Percentiles rank a stretch among this genome's conserved stretches.
These are phyloP conservation scores for Emys orbicularis DNA, from an alignment of 2,797 vertebrate species.

Conservation along the genomic window DNA sequence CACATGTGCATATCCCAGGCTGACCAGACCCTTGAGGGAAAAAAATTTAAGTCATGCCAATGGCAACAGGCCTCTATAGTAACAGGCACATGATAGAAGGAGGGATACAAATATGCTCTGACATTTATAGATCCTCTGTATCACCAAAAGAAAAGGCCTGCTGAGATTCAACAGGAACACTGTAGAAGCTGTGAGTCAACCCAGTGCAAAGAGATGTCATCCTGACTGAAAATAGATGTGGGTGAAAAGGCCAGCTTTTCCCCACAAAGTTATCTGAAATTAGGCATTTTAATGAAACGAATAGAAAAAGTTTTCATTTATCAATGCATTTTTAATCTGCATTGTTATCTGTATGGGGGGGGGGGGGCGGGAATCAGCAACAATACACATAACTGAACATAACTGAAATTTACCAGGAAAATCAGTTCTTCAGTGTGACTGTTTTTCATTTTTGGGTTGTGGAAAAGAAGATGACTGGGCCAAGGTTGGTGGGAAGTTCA, in stretches of 20 bases:
- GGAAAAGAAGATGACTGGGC: background rate
- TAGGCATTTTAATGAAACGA: background rate
- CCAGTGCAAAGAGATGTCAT: accelerated
- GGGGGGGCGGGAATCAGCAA: background rate
- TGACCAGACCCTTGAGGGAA: slow-evolving; percentile 31
- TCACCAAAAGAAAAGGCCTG: accelerated
- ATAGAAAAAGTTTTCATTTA: slow-evolving; percentile 10
- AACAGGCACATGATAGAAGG: background rate
- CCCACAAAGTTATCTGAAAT: background rate
- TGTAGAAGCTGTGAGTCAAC: background rate
- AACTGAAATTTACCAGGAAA: background rate
- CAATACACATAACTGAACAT: accelerated
- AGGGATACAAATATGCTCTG: accelerated
- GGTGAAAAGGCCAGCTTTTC: slow-evolving; percentile 1
- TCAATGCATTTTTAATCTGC: background rate
- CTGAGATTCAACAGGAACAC: background rate
- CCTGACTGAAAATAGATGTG: accelerated
- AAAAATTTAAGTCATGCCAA: background rate
- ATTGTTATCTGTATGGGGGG: background rate
- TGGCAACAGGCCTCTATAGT: background rate
- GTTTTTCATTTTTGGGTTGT: background rate
- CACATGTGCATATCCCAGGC: slow-evolving; percentile 44
- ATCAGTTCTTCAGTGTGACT: background rate
- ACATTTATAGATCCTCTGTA: background rate
- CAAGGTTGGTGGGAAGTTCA: slow-evolving; percentile 26